Percentiles rank a stretch among this genome's conserved stretches.
phyloP scores from a whole-genome alignment of 1,140 invertebrate genomes.

The Drosophila takahashii region DNA sequence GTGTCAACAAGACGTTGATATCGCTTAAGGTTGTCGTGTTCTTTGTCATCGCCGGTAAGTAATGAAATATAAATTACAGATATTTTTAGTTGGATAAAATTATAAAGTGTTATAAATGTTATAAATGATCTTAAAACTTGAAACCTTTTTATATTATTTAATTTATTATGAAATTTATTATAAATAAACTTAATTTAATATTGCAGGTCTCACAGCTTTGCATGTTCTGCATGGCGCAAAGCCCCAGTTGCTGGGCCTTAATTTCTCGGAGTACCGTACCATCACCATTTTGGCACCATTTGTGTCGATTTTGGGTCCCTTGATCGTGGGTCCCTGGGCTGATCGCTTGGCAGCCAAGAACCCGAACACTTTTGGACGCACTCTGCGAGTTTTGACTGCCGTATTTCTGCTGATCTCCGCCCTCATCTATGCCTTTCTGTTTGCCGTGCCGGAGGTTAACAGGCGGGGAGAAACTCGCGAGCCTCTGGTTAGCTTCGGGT shows the following conservation, averaged over 20 bases:
- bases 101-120: too few relatives aligned
- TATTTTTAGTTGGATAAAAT: not conserved
- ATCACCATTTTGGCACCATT: slow-evolving; percentile 91
- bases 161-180: not conserved
- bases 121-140: too few relatives aligned
- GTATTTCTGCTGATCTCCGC: slow-evolving; percentile 88
- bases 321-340: slow-evolving; percentile 89
- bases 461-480: slow-evolving; percentile 85
- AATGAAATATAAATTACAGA: not conserved
- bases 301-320: slow-evolving; percentile 89
- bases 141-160: too few relatives aligned
- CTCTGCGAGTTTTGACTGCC: slow-evolving; percentile 89
- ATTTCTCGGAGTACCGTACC: slow-evolving; percentile 88
- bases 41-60: slow-evolving; percentile 79
- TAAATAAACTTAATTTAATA: not conserved
- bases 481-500: slow-evolving; percentile 89
- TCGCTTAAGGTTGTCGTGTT: slow-evolving; percentile 79
- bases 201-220: slow-evolving; percentile 89
- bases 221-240: slow-evolving; percentile 91
- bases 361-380: slow-evolving; percentile 70
- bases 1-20: slow-evolving; percentile 76
- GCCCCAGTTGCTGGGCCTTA: slow-evolving; percentile 89
- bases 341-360: slow-evolving; percentile 86
- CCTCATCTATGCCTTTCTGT: slow-evolving; percentile 88
- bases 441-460: slow-evolving; percentile 87